Conservation (phyloP, 2,888 invertebrate genomes). For the Spialia ferax region DNA sequence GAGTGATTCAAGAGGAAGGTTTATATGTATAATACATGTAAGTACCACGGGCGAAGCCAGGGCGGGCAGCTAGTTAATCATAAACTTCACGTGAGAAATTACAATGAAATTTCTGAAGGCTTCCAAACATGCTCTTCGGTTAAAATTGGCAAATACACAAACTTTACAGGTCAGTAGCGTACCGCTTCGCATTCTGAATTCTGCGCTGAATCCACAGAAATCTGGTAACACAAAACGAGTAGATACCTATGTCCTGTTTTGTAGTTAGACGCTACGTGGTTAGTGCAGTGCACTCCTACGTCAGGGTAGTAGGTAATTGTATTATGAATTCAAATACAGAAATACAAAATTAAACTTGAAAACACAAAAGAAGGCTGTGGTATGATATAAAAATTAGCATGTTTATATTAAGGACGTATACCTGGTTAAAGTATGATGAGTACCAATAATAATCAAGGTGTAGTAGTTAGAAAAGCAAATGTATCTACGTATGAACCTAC, state of each 20-base stretch:
- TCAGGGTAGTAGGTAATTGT: background rate
- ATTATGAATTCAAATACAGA: background rate
- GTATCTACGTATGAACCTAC: too few relatives aligned
- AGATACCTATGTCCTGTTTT: background rate
- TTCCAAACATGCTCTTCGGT: background rate
- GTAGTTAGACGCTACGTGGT: background rate
- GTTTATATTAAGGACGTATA: too few relatives aligned
- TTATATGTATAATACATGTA: too few relatives aligned
- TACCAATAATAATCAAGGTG: too few relatives aligned
- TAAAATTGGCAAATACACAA: background rate
- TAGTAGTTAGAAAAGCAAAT: too few relatives aligned
- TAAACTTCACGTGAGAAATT: too few relatives aligned
- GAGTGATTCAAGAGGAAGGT: too few relatives aligned
- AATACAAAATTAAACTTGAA: background rate
- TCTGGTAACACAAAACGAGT: conserved; percentile 3
- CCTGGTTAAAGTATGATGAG: too few relatives aligned
- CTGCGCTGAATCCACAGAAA: background rate
- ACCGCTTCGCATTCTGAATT: background rate
- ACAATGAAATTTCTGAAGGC: background rate
- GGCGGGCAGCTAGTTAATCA: too few relatives aligned
- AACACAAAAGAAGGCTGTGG: background rate
- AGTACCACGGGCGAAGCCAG: too few relatives aligned
- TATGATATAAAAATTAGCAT: too few relatives aligned
- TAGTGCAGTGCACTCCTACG: too few relatives aligned
- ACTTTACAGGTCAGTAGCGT: background rate